Conservation (phyloP, 2,888 invertebrate genomes). For the Nephrotoma appendiculata region DNA sequence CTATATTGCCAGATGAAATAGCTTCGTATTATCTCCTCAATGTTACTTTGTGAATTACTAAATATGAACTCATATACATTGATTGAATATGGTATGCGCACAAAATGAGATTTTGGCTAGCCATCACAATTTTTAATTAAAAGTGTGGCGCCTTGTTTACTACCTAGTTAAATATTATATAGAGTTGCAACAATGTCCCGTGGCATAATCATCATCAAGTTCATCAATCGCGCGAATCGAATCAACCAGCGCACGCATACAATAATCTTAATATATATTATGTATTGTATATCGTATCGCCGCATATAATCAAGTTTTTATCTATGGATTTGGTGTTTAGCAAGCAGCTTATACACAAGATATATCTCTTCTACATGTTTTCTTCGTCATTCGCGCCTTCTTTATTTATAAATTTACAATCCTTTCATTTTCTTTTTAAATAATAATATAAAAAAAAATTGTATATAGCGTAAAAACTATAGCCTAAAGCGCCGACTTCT, state of each 20-base stretch:
- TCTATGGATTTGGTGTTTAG: background rate
- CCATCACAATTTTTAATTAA: background rate
- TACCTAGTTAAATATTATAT: background rate
- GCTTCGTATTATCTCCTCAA: no score
- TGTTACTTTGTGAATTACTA: no score
- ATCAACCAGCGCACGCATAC: background rate
- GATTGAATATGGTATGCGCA: no score
- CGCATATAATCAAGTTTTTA: background rate
- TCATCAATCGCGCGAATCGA: background rate
- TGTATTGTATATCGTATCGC: background rate
- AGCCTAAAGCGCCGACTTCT: conserved; percentile 3
- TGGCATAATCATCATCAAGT: background rate
- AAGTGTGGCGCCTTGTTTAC: background rate
- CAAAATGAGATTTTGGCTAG: background rate
- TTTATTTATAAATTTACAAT: background rate
- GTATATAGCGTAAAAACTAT: conserved; percentile 2
- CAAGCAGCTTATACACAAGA: background rate
- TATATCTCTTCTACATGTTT: background rate
- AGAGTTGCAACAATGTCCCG: background rate
- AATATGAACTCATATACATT: no score
- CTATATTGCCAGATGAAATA: no score
- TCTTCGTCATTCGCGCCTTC: background rate
- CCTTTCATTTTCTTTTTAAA: background rate
- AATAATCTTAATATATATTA: background rate
- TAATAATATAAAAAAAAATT: background rate